These are phyloP conservation scores for Nephila pilipes DNA, from an alignment of 1,140 invertebrate species.

Conservation along the genomic window DNA sequence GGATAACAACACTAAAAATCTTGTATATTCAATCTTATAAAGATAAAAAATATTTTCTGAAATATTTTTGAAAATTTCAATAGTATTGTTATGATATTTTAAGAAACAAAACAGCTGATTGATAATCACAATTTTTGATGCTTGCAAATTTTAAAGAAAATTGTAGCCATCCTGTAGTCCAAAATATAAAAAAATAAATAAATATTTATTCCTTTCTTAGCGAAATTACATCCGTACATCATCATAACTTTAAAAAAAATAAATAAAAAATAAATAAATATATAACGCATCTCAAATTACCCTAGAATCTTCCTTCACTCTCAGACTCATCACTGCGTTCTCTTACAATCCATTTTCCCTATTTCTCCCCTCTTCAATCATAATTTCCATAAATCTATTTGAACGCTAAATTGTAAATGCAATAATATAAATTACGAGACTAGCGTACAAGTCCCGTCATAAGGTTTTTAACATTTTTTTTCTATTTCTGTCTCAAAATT, in stretches of 20 bases:
- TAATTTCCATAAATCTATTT: conserved; percentile 70
- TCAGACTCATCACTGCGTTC: not conserved
- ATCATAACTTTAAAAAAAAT: not conserved
- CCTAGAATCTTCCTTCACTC: not conserved
- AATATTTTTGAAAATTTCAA: too few species aligned
- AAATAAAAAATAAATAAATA: not conserved
- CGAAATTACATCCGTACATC: too few species aligned
- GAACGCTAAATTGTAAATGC: conserved; percentile 60
- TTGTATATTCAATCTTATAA: too few species aligned
- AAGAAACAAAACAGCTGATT: too few species aligned
- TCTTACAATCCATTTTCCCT: not conserved
- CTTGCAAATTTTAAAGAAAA: too few species aligned
- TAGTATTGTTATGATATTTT: too few species aligned
- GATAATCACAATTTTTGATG: too few species aligned
- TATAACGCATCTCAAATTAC: not conserved
- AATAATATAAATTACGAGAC: conserved; percentile 60
- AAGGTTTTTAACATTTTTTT: conserved; percentile 33
- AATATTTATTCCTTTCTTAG: not conserved
- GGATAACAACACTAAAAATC: too few species aligned
- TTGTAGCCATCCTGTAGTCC: not conserved
- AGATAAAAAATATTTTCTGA: too few species aligned
- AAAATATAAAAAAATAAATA: not conserved
- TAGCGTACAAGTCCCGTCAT: not conserved
- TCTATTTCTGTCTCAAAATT: conserved; percentile 39
- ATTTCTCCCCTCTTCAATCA: conserved; percentile 40